Evolutionary conservation across 2,113 vertebrate species (phyloP).

Genomic region (Plecotus auritus): DNA sequence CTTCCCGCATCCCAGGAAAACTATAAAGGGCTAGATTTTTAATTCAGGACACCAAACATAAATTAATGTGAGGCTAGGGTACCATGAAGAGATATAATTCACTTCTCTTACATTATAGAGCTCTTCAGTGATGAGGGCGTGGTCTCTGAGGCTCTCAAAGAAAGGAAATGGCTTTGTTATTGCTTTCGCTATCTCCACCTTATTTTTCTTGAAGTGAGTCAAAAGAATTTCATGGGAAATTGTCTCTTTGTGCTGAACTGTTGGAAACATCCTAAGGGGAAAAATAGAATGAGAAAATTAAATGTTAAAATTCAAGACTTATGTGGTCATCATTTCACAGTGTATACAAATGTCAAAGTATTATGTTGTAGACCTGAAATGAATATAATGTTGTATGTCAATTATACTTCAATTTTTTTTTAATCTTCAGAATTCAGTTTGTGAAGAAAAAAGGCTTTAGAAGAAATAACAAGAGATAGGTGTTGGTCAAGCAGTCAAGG

Average conservation of each 20-base stretch:
- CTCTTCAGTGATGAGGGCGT: neutral
- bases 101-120: neutral
- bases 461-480: neutral
- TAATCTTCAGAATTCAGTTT: neutral
- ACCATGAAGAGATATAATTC: neutral
- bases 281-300: neutral
- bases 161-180: slow-evolving; percentile 31
- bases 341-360: neutral
- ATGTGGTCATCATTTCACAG: neutral
- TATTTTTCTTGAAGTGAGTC: slow-evolving; percentile 15
- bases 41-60: neutral
- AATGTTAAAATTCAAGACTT: neutral
- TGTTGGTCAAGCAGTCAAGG: neutral
- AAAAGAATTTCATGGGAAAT: neutral
- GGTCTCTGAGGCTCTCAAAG: slow-evolving; percentile 5
- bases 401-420: neutral
- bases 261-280: neutral
- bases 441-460: neutral
- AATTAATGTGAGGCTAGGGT: neutral
- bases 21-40: neutral
- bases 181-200: neutral
- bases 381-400: neutral
- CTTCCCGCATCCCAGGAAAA: neutral
- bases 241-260: neutral
- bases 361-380: neutral